Base-by-base conservation (phyloP, 2,888 invertebrate species). In the Doris montereyensis region DNA sequence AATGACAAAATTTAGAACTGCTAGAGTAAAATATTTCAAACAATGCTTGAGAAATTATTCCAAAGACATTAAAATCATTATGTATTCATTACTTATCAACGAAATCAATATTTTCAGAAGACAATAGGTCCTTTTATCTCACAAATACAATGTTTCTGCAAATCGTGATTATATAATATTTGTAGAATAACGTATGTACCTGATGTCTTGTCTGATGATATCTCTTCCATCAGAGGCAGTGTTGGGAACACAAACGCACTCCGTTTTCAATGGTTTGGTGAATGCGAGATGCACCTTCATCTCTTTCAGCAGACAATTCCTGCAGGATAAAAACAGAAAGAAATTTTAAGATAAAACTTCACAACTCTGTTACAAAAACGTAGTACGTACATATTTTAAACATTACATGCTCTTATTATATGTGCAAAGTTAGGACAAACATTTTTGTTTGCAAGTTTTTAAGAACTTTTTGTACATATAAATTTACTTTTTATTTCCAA, bases 161-260 rank as follows among this genome's bases (percentile, higher is more conserved):
- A 4, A 26, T 4, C 28, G 30, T 28, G 8, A 68, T 28, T 8
- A 28, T 28, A 5, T 13, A 68, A 30, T 57, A n/a, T 62, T 13
- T 5, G 8, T n/a, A 5, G 24, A 13, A 8, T 21, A n/a, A 70
- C 26, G 2, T 17, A n/a, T 32, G 68, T 60, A 85, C 85, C 89
- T 84, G 26, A 97, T 90, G 89, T 97, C 96, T 81, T 94, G 94
- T 82, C 96, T 94, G 81, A 97, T 95, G 0, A 95, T 93, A 89
- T 97, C 97, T 86, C 96, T 94, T 0, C 97, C 97, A 87, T 97
- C 97, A 0, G 94, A 93, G 1, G 97, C 95, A 0, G 97, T 97
- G 0, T 95, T 95, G 0, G 96, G 93, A n/a, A 89, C 96, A 97
- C 52, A 97, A 92, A 89, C 96, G 96, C 89, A 97, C 97, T 28